phyloP scores from a whole-genome alignment of 1,140 invertebrate genomes.

The Euura saliciscinereae region DNA sequence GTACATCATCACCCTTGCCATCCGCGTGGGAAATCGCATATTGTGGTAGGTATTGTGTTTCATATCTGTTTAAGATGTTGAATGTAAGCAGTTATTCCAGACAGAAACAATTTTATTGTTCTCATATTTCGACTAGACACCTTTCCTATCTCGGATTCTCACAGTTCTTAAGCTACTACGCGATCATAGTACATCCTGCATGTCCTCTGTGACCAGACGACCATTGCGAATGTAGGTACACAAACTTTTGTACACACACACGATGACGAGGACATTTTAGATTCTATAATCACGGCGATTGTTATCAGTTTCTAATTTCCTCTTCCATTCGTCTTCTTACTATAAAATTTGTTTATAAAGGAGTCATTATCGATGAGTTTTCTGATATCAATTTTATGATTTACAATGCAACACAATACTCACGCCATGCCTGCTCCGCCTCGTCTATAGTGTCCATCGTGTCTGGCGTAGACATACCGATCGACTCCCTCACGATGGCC shows the following conservation, averaged over 20 bases:
- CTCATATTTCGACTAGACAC: too few species aligned
- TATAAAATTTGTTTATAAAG: too few species aligned
- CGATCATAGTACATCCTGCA: not conserved
- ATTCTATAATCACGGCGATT: too few species aligned
- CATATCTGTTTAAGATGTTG: not conserved
- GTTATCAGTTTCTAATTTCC: not conserved
- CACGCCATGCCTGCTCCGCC: conserved; percentile 56
- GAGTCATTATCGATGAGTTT: not conserved
- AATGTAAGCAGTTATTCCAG: not conserved
- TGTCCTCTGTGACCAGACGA: too few species aligned
- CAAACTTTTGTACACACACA: too few species aligned
- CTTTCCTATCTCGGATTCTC: too few species aligned
- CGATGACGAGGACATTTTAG: too few species aligned
- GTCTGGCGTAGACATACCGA: conserved; percentile 52
- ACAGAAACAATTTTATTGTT: too few species aligned
- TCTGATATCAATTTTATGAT: not conserved
- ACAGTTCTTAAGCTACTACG: not conserved
- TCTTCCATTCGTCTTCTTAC: not conserved
- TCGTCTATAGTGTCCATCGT: conserved; percentile 55
- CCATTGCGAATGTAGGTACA: too few species aligned
- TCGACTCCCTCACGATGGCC: conserved; percentile 32
- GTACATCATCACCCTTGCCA: not conserved
- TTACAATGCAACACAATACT: conserved; percentile 35
- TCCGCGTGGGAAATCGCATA: not conserved
- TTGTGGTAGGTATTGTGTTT: not conserved